Evolutionary conservation across 2,888 invertebrate species (phyloP).

Genomic region (Agrochola circellaris): DNA sequence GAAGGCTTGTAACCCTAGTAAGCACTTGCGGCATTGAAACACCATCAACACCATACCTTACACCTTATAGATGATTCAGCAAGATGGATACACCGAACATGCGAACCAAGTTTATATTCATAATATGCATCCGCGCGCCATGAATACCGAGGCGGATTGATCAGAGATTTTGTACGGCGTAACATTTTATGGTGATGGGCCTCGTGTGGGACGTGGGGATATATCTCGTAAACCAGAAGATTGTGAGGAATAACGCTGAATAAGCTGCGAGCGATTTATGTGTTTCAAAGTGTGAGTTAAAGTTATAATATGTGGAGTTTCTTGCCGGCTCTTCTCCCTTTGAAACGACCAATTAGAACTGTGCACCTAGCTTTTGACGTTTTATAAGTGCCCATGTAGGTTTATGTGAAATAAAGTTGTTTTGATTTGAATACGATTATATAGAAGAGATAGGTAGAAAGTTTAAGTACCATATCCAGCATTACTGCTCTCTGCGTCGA

Average conservation of each 20-base stretch:
- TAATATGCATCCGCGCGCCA: constrained; percentile 44
- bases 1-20: background rate
- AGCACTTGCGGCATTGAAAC: background rate
- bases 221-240: constrained; percentile 19
- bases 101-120: constrained; percentile 60
- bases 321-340: background rate
- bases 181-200: constrained; percentile 24
- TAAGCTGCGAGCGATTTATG: background rate
- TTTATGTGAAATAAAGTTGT: background rate
- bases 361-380: background rate
- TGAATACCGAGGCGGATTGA: constrained; percentile 55
- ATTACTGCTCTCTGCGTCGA: background rate
- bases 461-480: background rate
- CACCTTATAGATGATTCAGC: constrained; percentile 30
- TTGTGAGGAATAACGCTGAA: constrained; percentile 14
- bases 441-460: background rate
- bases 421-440: background rate
- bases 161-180: constrained; percentile 50
- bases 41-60: constrained; percentile 18
- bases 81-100: constrained; percentile 29
- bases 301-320: background rate
- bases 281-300: background rate
- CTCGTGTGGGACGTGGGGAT: background rate
- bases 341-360: background rate
- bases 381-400: background rate